Base-by-base conservation (phyloP, 2,113 vertebrate species). In the Oophaga pumilio region DNA sequence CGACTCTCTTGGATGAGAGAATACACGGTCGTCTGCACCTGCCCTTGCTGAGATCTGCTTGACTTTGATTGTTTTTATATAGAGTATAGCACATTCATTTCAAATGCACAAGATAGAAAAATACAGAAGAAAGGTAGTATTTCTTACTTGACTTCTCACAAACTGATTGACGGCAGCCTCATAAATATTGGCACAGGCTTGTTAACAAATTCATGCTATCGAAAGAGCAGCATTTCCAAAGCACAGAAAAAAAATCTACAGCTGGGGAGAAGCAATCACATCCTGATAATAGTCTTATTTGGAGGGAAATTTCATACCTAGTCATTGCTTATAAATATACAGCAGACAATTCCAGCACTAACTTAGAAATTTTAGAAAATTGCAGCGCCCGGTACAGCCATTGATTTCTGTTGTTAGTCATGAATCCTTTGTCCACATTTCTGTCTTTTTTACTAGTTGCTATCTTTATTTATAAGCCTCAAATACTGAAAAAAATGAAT, bases 281-380 rank as follows among this genome's bases (percentile, higher is more conserved):
- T 76, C 6, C 43, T n/a, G 20, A 76, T 50, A 50, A 50, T 76
- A 69, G 66, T 76, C 74, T n/a, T 17, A 9, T 53, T 53, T 53
- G 53, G 74, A 53, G 10, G 49, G 10, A 77, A 77, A 53, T 53
- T 53, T 53, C 43, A 14, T 53, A 13, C 22, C 49, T 53, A n/a
- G 43, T 24, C 11, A 77, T 77, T n/a, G 5, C 74, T 52, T 77
- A 6, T 53, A 71, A 71, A 71, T 33, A 52, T 33, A 43, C 17
- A 8, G 43, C 13, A 56, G 1, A 78, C 33, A 52, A 53, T 66
- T 83, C 62, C 81, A n/a, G 22, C 52, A 50, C 28, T 68, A 68
- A 66, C 81, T 60, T 33, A 62, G 53, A 66, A 50, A 6, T 83
- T 11, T 66, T n/a, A n/a, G 14, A 82, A 49, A 82, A 82, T 66